Evolutionary conservation across 2,888 invertebrate species (phyloP).

Genomic region (Yponomeuta evonymella): DNA sequence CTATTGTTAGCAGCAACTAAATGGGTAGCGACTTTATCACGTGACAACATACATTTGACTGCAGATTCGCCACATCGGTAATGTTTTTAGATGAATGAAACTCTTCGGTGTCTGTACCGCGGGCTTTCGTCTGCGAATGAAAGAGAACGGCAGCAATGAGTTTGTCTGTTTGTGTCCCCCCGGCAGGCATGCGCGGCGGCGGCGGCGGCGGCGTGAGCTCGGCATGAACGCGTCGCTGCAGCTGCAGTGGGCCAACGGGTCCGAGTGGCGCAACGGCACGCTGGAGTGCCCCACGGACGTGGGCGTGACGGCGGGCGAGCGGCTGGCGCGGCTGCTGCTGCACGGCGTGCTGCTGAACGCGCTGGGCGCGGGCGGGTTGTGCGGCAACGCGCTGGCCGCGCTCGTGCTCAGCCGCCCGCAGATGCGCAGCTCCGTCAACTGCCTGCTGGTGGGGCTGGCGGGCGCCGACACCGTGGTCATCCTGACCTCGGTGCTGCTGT

Average conservation of each 20-base stretch:
- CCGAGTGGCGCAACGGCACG: slow-evolving; percentile 18
- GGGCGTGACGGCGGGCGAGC: slow-evolving; percentile 62
- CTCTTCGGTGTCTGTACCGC: background rate
- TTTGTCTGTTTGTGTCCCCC: background rate
- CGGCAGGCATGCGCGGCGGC: background rate
- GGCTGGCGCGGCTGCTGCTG: slow-evolving; percentile 85
- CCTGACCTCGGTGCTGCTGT: slow-evolving; percentile 88
- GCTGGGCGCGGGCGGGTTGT: slow-evolving; percentile 88
- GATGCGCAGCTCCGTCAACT: slow-evolving; percentile 97
- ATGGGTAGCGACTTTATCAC: too few species aligned
- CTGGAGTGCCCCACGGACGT: slow-evolving; percentile 55
- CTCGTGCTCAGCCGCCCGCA: slow-evolving; percentile 93
- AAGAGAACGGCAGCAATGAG: background rate
- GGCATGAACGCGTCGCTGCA: slow-evolving; percentile 28
- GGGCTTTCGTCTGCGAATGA: too few species aligned
- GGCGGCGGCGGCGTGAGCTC: slow-evolving; percentile 34
- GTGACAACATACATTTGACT: too few species aligned
- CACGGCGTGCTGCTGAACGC: slow-evolving; percentile 88
- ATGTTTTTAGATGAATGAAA: background rate
- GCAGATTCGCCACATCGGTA: too few species aligned
- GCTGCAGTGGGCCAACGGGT: slow-evolving; percentile 25
- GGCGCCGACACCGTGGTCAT: slow-evolving; percentile 95
- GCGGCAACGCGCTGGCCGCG: slow-evolving; percentile 94
- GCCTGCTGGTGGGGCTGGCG: slow-evolving; percentile 94
- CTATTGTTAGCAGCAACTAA: too few species aligned